phyloP scores from a whole-genome alignment of 2,888 invertebrate species.

The Disparrhopalites patrizii region DNA sequence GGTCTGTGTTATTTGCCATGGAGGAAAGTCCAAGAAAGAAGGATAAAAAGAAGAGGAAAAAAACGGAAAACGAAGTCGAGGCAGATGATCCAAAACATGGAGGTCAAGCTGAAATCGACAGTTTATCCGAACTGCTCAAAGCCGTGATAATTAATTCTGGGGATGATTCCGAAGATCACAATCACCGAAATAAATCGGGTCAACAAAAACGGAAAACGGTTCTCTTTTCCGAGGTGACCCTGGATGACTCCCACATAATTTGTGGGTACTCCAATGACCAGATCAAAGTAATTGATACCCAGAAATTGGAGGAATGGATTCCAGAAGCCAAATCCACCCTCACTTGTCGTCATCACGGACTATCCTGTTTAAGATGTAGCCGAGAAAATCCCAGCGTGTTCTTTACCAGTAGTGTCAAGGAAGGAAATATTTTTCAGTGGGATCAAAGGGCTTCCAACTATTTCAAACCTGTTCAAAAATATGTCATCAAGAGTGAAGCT shows the following conservation, averaged over 20 bases:
- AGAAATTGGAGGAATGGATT: neutral
- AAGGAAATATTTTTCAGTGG: slow-evolving; percentile 37
- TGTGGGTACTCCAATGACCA: slow-evolving; percentile 36
- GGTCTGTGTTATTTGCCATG: no score
- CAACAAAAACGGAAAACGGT: neutral
- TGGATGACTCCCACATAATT: slow-evolving; percentile 23
- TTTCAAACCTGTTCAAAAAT: slow-evolving; percentile 33
- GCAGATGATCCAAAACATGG: no score
- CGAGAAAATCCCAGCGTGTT: slow-evolving; percentile 27
- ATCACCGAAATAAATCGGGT: neutral
- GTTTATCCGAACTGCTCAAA: neutral
- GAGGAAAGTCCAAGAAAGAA: no score
- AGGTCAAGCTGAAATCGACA: no score
- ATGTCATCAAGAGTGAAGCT: slow-evolving; percentile 21
- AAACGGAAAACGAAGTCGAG: no score
- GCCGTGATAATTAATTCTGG: neutral
- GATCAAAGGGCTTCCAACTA: slow-evolving; percentile 27
- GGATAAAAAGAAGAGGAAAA: no score
- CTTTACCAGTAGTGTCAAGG: slow-evolving; percentile 35
- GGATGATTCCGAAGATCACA: neutral
- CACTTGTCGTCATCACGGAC: slow-evolving; percentile 29
- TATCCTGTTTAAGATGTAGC: slow-evolving; percentile 42
- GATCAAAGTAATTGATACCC: slow-evolving; percentile 28
- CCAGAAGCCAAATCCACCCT: neutral
- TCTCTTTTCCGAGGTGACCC: neutral